Evolutionary conservation across 2,797 vertebrate genomes (phyloP), one percentile per base, ranked within the genome.

Genomic region (Danio kyathit): DNA sequence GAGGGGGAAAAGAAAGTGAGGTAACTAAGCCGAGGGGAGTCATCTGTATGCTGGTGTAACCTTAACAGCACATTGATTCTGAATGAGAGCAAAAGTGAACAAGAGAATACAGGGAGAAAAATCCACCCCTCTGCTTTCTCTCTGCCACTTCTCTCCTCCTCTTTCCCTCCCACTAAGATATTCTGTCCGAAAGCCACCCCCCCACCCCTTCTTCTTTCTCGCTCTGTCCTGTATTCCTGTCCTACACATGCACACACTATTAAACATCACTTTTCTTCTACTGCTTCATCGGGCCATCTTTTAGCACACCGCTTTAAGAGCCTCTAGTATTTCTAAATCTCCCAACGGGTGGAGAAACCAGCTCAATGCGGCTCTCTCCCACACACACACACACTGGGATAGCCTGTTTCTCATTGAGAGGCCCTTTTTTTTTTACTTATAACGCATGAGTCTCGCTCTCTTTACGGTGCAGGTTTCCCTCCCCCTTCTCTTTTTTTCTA

Each of bases 161-260:
- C 84, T 83, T 75, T 86, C 84, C 79, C 86, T 88, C 75, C 85
- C 79, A 81, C 88, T 82, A 84, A 84, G 83, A 87, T 87, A 87
- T 87, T 88, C 82, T 76, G 83, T 85, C 83, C 66, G 49, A 77
- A 81, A 73, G 73, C 82, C 84, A 83, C 82, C 75, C 86, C 76
- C 81, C 57, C 61, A 29, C 29, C 29, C 29, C 3, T 57, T 61
- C 88, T 83, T 63, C 71, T 54, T 69, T 59, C 61, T 43, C 76
- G 52, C 85, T 80, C 88, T 82, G 83, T 83, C 72, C 83, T 51
- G 85, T 89, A 84, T 89, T 83, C 65, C 88, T 85, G 85, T 88
- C 88, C 44, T 56, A 38, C 73, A 69, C 54, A 69, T 70, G 16
- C 61, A 66, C 71, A 66, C 49, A 21, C 41, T 69, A 74, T 77